Evolutionary conservation across 2,888 invertebrate genomes (phyloP), one percentile per base, ranked within the genome.

Genomic region (Heteromyza rotundicornis): DNA sequence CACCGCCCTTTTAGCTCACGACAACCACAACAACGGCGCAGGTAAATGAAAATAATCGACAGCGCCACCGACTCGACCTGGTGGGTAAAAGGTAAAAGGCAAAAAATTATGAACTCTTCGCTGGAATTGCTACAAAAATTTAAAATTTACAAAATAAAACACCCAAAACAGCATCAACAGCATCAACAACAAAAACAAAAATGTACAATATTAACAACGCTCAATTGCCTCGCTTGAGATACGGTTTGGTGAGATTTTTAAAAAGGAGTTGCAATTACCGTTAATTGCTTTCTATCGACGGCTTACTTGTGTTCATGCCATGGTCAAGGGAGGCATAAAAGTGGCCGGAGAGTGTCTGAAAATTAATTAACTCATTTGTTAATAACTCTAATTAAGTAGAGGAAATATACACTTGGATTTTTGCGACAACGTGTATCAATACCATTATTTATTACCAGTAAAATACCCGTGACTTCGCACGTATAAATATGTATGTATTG

Each of bases 31-130:
- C 40, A 40, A n/a, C 19, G 47, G 3, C 19, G 20, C 57, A 53
- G 22, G 47, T 24, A 53, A 47, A 54, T 27, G 49, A 32, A 54
- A 54, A n/a, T 40, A 36, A 40, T 35, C 24, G 51, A 52, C 40
- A 47, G 27, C n/a, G 22, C n/a, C 23, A 16, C 16, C 47, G 53
- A 19, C 50, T 20, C 14, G 24, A n/a, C 36, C 12, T 12, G 8
- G 22, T 12, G 12, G 5, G 1, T 14, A 22, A 40, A 32, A 57
- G 27, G 27, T 19, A 50, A 57, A 32, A 20, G 14, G 22, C 35
- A 27, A 49, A 24, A 14, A 40, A 27, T 47, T 27, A 27, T 24
- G 17, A 50, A 19, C 27, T n/a, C n/a, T 57, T 44, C 40, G 24
- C 3, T 47, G 19, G 44, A 35, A 35, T 57, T 49, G 35, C 49